Percentiles rank a stretch among this genome's conserved stretches.
Conservation (phyloP, 2,797 vertebrate species). For the Sebastes nivosus region DNA sequence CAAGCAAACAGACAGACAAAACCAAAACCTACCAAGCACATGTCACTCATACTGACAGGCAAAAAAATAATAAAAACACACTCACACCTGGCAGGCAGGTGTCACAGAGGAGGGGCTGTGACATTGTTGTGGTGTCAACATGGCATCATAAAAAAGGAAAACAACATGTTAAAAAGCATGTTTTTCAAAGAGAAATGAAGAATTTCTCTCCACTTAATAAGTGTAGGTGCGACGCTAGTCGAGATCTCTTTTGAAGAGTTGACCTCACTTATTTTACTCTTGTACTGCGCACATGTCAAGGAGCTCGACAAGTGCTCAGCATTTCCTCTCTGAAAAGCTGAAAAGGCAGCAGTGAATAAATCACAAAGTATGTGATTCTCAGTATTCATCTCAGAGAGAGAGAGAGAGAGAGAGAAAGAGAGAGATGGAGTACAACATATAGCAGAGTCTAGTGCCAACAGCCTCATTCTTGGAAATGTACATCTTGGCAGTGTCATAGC, state of each 20-base stretch:
- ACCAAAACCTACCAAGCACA: too few relatives aligned
- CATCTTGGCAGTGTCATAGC: slow-evolving; percentile 43
- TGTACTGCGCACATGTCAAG: slow-evolving; percentile 1
- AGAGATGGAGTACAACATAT: slow-evolving; percentile 32
- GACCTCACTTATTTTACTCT: not conserved
- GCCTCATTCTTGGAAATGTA: slow-evolving; percentile 46
- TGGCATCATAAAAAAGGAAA: not conserved
- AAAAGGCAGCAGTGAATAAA: slow-evolving; percentile 40
- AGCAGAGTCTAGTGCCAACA: slow-evolving; percentile 41
- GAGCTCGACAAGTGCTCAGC: not conserved
- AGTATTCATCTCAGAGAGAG: slow-evolving; percentile 4
- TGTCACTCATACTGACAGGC: too few relatives aligned
- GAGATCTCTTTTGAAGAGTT: not conserved
- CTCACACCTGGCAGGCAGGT: too few relatives aligned
- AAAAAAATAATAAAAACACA: too few relatives aligned
- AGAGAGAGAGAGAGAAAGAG: not conserved
- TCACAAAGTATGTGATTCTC: slow-evolving; percentile 14
- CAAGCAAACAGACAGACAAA: too few relatives aligned
- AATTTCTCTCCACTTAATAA: not conserved
- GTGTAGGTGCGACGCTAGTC: not conserved
- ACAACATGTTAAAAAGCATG: not conserved
- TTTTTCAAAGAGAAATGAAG: not conserved
- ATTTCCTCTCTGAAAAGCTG: slow-evolving; percentile 8
- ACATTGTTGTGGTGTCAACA: not conserved
- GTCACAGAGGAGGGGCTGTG: too few relatives aligned